These are phyloP conservation scores for Florisuga fusca DNA, from an alignment of 2,797 vertebrate genomes.

Conservation along the genomic window DNA sequence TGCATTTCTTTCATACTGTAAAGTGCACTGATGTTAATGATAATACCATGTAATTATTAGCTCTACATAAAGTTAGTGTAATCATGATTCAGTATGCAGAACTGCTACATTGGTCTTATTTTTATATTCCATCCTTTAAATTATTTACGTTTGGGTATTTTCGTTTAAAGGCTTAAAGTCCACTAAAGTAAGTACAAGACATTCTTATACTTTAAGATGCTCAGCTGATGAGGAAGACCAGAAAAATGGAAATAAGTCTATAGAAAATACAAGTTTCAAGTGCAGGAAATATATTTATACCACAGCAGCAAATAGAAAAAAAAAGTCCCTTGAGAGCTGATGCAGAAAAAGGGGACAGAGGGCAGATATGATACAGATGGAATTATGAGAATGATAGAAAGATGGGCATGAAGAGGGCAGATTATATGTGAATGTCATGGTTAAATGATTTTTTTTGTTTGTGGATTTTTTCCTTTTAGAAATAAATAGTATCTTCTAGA, in stretches of 20 bases:
- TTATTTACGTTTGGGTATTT: neutral
- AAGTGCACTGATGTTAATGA: fast-evolving
- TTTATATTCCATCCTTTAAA: neutral
- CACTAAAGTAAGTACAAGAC: neutral
- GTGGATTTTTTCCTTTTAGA: neutral
- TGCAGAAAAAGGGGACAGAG: neutral
- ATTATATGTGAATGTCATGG: neutral
- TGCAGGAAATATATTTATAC: neutral
- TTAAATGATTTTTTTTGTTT: neutral
- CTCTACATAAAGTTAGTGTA: neutral
- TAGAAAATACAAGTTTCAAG: neutral
- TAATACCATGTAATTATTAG: neutral
- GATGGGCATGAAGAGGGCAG: neutral
- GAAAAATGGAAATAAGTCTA: neutral
- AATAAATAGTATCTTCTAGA: neutral
- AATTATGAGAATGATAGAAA: neutral
- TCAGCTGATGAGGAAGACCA: neutral
- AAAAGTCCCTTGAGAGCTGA: neutral
- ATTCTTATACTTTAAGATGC: neutral
- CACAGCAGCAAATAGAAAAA: neutral
- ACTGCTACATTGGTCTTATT: neutral
- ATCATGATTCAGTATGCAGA: neutral
- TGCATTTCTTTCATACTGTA: neutral
- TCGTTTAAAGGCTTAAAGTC: neutral
- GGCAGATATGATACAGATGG: fast-evolving